Evolutionary conservation across 2,888 invertebrate species (phyloP).

Genomic region (Spodoptera littoralis): DNA sequence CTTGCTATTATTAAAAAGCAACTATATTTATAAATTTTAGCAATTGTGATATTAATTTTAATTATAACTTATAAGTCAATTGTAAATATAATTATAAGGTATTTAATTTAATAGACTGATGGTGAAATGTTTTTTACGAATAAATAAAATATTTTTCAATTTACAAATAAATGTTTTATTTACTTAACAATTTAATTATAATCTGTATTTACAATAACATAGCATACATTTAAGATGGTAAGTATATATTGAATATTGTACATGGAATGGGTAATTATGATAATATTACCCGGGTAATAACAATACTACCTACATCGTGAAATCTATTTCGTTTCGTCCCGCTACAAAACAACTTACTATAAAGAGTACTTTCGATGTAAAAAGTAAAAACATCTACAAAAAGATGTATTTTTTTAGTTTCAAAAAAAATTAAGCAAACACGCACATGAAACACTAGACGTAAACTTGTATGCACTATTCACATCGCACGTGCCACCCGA

Average conservation of each 20-base stretch:
- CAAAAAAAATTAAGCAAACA: no score
- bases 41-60: conserved; percentile 51
- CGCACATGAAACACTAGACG: no score
- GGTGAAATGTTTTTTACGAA: conserved; percentile 60
- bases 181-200: neutral
- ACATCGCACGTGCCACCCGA: no score
- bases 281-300: conserved; percentile 6
- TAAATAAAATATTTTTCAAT: conserved; percentile 49
- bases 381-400: no score
- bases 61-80: conserved; percentile 19
- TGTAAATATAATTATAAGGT: conserved; percentile 60
- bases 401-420: no score
- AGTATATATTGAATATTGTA: conserved; percentile 22
- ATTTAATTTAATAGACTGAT: conserved; percentile 64
- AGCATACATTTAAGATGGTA: conserved; percentile 10
- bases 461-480: no score
- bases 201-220: conserved; percentile 28
- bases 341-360: no score
- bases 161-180: conserved; percentile 15
- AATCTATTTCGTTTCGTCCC: no score
- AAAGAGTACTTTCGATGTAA: no score
- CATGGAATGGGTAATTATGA: conserved; percentile 22
- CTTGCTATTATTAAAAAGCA: no score
- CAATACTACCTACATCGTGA: neutral
- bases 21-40: conserved; percentile 8